phyloP scores from a whole-genome alignment of 1,140 invertebrate genomes.

The Procambarus clarkii region DNA sequence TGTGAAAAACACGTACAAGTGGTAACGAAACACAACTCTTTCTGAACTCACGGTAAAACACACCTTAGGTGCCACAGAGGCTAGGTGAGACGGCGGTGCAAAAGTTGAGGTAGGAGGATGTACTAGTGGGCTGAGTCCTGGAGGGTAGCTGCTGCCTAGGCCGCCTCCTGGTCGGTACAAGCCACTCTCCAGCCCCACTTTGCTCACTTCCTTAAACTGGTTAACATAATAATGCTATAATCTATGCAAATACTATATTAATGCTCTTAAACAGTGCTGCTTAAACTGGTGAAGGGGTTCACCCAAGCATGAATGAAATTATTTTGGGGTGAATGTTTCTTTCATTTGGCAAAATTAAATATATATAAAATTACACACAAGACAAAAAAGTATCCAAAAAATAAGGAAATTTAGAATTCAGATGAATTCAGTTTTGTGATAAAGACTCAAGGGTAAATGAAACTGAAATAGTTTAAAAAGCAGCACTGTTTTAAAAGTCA shows the following conservation, averaged over 20 bases:
- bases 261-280: background rate
- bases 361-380: no score
- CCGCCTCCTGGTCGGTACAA: constrained; percentile 86
- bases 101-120: constrained; percentile 86
- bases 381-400: no score
- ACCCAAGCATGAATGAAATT: no score
- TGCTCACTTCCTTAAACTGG: constrained; percentile 92
- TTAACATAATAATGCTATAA: background rate
- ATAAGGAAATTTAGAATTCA: no score
- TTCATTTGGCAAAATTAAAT: no score
- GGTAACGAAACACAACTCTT: no score
- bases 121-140: constrained; percentile 87
- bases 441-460: no score
- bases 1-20: no score
- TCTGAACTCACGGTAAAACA: constrained; percentile 70
- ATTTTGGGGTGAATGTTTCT: no score
- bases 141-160: constrained; percentile 80
- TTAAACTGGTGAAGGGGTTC: no score
- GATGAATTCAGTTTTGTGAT: no score
- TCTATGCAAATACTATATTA: background rate
- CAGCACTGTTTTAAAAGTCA: background rate
- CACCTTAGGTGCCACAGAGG: constrained; percentile 94
- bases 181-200: constrained; percentile 86
- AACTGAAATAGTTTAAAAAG: no score
- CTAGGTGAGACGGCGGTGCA: constrained; percentile 85